These are phyloP conservation scores for Xenotilapia longispinis DNA, from an alignment of 2,113 vertebrate species.

Conservation along the genomic window DNA sequence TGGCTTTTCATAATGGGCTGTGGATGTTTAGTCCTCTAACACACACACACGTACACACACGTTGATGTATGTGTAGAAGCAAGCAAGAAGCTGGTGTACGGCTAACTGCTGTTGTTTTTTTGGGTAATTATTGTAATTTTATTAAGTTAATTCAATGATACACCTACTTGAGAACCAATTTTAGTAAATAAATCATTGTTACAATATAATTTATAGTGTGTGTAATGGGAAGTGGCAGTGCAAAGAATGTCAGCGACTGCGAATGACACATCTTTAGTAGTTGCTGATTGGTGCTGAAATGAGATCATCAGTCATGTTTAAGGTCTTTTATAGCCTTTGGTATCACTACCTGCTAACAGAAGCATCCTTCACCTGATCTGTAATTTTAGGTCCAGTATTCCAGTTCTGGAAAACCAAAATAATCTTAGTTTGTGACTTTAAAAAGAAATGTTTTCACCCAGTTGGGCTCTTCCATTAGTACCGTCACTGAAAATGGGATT, in stretches of 20 bases:
- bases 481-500: not conserved
- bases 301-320: not conserved
- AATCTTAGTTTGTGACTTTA: not conserved
- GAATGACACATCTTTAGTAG: not conserved
- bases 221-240: not conserved
- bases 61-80: not conserved
- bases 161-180: not conserved
- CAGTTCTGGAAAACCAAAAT: not conserved
- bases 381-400: not conserved
- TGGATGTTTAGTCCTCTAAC: not conserved
- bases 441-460: not conserved
- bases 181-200: not conserved
- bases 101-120: not conserved
- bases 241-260: not conserved
- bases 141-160: not conserved
- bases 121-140: not conserved
- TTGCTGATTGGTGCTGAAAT: not conserved
- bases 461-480: not conserved
- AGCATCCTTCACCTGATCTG: not conserved
- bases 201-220: not conserved
- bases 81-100: not conserved
- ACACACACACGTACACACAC: not conserved
- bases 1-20: slow-evolving; percentile 40
- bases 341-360: not conserved
- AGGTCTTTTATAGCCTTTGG: not conserved